Evolutionary conservation across 2,888 invertebrate genomes (phyloP), one percentile per base, ranked within the genome.

Genomic region (Pyrocoelia pectoralis): DNA sequence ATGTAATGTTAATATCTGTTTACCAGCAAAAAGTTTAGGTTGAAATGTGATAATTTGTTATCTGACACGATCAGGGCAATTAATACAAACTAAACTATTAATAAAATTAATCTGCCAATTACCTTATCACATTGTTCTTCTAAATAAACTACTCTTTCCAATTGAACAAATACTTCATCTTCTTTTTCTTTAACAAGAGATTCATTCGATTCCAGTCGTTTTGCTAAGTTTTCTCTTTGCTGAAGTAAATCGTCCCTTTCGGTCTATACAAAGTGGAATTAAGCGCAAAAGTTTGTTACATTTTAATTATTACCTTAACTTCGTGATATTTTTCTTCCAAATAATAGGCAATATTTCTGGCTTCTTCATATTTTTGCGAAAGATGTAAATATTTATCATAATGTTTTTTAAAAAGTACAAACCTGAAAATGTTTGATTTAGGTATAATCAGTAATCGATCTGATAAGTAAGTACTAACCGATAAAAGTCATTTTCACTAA

Each of bases 281-380:
- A 43, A 8, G 12, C 4, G 12, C n/a, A n/a, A 43, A 2, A 13
- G 9, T 18, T 12, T 17, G 48, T 33, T 12, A 29, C 17, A n/a
- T 19, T n/a, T 38, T 2, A 43, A 28, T 79, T 86, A 43, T 10
- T 79, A 87, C 87, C 85, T 87, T 87, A 70, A 87, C 84, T 80
- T 87, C 87, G 73, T 87, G 86, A 78, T 87, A 87, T 76, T 87
- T 87, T 71, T 87, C 87, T 73, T 87, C 87, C 69, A 87, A 77
- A 75, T 87, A 87, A 72, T 87, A 87, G 2, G 86, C 86, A 70
- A 86, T 83, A 73, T 85, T 86, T 65, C 85, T 78, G 5, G 86
- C 86, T 74, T 87, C 87, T 76, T 87, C 86, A 74, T 87, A 87
- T 73, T 86, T 86, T 67, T 85, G 84, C n/a, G 86, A 84, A 56